Percentiles rank a stretch among this genome's conserved stretches.
These are phyloP conservation scores for Lucilia cuprina DNA, from an alignment of 1,140 invertebrate species.

Conservation along the genomic window DNA sequence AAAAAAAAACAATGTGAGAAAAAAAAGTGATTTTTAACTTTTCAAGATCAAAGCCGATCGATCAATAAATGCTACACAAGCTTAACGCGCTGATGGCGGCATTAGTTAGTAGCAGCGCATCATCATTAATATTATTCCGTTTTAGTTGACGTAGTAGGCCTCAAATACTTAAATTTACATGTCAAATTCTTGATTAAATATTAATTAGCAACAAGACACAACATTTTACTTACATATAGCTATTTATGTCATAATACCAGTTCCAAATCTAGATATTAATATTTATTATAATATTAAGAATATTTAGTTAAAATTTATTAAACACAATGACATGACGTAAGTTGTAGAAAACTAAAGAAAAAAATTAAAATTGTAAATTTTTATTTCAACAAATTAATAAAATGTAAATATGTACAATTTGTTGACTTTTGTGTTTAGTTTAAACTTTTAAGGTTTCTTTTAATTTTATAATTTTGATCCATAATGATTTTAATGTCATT, in stretches of 20 bases:
- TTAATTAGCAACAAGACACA: background rate
- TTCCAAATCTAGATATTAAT: background rate
- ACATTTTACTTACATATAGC: background rate
- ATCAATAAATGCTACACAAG: background rate
- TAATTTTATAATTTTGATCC: background rate
- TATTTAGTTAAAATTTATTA: background rate
- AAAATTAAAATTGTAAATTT: background rate
- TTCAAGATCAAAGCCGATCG: constrained; percentile 30
- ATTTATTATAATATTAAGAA: background rate
- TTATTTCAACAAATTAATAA: background rate
- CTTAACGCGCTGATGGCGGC: background rate
- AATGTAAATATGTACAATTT: background rate
- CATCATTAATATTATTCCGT: background rate
- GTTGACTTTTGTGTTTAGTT: background rate
- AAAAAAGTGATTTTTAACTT: background rate
- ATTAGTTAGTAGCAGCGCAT: background rate
- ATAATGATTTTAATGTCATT: constrained; percentile 23
- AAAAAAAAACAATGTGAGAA: background rate
- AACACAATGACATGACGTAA: background rate
- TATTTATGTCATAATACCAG: background rate
- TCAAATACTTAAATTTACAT: background rate
- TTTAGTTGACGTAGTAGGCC: background rate
- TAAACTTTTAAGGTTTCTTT: background rate
- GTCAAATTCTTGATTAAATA: background rate
- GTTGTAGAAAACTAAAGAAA: background rate